Evolutionary conservation across 2,113 vertebrate species (phyloP).

Genomic region (Epinephelus lanceolatus): DNA sequence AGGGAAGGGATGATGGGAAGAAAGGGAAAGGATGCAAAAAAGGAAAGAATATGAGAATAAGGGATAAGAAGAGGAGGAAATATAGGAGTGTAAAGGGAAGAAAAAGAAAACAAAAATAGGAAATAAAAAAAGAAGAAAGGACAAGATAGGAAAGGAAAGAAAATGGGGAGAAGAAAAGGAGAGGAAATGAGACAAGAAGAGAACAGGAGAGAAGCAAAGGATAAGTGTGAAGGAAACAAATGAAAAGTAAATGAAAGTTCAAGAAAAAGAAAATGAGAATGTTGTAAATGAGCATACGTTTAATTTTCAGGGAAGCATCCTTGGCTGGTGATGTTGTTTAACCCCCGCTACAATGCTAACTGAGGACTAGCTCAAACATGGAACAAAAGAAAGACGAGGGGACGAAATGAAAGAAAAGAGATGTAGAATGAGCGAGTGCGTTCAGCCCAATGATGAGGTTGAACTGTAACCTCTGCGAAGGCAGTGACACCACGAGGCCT

Average conservation of each 20-base stretch:
- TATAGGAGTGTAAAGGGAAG: neutral
- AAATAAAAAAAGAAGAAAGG: neutral
- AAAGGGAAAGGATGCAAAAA: neutral
- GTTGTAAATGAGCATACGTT: neutral
- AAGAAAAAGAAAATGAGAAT: neutral
- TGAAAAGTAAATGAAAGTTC: neutral
- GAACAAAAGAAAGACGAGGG: neutral
- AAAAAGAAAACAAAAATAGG: neutral
- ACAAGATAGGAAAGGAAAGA: neutral
- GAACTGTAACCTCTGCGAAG: constrained; percentile 44
- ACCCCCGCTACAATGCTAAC: neutral
- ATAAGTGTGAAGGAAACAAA: neutral
- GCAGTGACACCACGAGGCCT: neutral
- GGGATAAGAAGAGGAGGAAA: no score
- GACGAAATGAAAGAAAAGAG: neutral
- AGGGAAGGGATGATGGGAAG: neutral
- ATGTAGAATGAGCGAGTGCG: constrained; percentile 8
- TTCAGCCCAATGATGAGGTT: constrained; percentile 11
- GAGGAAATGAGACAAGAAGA: neutral
- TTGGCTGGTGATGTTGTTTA: neutral
- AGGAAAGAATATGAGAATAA: no score
- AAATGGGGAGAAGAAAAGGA: no score
- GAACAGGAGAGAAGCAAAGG: neutral
- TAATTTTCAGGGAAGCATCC: neutral
- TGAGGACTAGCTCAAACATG: neutral